Evolutionary conservation across 1,140 invertebrate species (phyloP), one percentile per base, ranked within the genome.

Genomic region (Zaprionus nigranus): DNA sequence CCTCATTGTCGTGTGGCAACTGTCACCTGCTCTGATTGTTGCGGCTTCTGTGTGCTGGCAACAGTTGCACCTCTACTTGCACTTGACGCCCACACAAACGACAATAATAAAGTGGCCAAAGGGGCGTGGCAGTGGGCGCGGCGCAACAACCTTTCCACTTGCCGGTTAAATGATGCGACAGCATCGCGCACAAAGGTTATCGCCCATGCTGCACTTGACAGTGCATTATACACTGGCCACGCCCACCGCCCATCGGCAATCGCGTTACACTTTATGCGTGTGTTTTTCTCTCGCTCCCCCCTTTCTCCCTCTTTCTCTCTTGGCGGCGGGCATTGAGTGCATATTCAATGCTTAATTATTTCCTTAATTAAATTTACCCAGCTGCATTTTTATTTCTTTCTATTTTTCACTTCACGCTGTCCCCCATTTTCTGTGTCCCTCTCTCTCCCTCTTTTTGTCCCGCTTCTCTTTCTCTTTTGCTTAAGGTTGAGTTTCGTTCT

Each of bases 261-360:
- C 40, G 40, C 6, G 40, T 46, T 46, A n/a, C 40, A 46, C 46
- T 51, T 51, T 51, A 20, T 51, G 20, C 46, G 20, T 51, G 20
- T 51, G 46, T 51, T 40, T 24, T 34, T 30, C 34, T 53, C 51
- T 15, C 7, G 1, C n/a, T 12, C 11, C n/a, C 24, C 40, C 51
- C 22, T 20, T 12, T 12, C 24, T 7, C 53, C 15, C 36, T 34
- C 38, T 72, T 30, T 40, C 24, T n/a, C 34, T 38, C 56, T 67
- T 43, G 60, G 59, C 84, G 62, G 68, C 59, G 75, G 72, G 54
- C 73, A 88, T 73, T 65, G 68, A 90, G 79, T 78, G 85, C 79
- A 85, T 80, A 88, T 86, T 88, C 74, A 86, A 83, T 85, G 90
- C 84, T 82, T 91, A 86, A 91, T 91, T 86, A 90, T 91, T 90